phyloP scores from a whole-genome alignment of 2,888 invertebrate species.

The Thymelicus sylvestris region DNA sequence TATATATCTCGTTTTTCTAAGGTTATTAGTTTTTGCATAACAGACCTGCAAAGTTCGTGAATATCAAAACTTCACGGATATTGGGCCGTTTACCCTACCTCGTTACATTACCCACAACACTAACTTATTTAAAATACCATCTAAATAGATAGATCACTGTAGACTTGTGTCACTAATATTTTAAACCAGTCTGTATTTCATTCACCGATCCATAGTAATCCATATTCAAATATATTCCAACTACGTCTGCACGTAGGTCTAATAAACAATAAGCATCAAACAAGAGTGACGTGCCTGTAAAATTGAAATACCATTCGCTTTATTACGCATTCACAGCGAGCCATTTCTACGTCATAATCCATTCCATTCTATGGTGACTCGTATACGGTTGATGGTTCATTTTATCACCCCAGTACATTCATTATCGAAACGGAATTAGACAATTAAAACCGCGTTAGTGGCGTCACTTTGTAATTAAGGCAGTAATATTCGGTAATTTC shows the following conservation, averaged over 20 bases:
- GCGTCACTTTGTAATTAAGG: constrained; percentile 7
- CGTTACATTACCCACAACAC: no score
- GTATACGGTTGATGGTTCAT: not conserved
- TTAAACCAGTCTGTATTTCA: no score
- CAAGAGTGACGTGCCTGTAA: not conserved
- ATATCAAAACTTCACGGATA: no score
- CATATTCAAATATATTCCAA: not conserved
- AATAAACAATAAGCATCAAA: not conserved
- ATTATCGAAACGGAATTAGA: constrained; percentile 15
- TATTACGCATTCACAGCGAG: not conserved
- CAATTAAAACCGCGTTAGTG: constrained; percentile 3
- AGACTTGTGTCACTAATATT: no score
- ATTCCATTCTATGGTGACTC: not conserved
- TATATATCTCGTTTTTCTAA: no score
- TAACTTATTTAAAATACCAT: no score
- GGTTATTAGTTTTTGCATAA: no score
- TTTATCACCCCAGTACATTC: not conserved
- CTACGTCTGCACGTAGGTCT: not conserved
- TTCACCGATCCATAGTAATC: no score
- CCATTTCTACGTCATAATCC: not conserved
- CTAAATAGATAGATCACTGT: no score
- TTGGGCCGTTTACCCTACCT: no score
- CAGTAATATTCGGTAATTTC: not conserved
- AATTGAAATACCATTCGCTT: constrained; percentile 1
- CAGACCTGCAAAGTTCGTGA: no score